Percentiles rank a stretch among this genome's conserved stretches.
phyloP scores from a whole-genome alignment of 2,797 vertebrate species.

The Gallinago solitaria region DNA sequence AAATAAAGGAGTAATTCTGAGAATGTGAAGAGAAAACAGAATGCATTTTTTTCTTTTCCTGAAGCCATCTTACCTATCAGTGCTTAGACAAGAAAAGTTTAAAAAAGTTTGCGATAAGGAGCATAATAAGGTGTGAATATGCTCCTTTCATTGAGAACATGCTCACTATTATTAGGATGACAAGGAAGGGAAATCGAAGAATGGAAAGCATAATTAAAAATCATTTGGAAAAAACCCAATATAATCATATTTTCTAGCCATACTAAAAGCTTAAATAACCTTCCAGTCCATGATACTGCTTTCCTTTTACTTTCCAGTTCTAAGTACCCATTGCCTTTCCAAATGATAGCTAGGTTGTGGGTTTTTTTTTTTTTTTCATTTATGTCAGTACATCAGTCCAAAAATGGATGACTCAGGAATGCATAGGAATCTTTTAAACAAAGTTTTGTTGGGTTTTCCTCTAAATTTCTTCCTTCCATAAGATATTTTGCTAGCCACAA shows the following conservation, averaged over 20 bases:
- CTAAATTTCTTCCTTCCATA: not conserved
- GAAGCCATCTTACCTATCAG: not conserved
- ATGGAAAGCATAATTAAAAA: not conserved
- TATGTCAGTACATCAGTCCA: not conserved
- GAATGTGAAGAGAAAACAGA: not conserved
- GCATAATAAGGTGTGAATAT: not conserved
- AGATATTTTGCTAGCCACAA: not conserved
- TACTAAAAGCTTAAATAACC: not conserved
- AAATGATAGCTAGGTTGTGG: not conserved
- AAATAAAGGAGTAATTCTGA: not conserved
- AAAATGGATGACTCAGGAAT: not conserved
- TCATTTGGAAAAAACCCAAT: not conserved
- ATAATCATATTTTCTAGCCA: not conserved
- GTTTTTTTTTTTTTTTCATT: not conserved
- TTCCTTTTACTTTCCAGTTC: not conserved
- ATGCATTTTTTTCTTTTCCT: not conserved
- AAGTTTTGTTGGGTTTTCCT: not conserved
- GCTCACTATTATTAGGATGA: not conserved
- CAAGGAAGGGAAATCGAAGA: not conserved
- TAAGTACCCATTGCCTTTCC: not conserved
- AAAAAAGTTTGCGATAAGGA: not conserved
- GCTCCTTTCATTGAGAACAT: not conserved
- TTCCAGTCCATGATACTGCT: not conserved
- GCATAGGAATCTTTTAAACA: not conserved
- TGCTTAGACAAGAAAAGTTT: not conserved